phyloP scores from a whole-genome alignment of 2,113 vertebrate species.

The Oostethus manadensis region DNA sequence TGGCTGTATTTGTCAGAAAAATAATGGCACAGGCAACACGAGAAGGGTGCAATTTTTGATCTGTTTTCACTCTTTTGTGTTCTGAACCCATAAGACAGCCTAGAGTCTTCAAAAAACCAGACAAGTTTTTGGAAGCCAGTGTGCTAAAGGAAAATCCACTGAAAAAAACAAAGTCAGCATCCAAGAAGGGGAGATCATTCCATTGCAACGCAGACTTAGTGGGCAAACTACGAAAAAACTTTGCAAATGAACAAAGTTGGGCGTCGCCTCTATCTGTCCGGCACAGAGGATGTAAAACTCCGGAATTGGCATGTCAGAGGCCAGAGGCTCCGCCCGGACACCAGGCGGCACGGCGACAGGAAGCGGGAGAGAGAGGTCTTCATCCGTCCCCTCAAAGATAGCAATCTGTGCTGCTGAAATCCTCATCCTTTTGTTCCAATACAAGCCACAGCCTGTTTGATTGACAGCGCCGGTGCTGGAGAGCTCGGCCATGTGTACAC shows the following conservation, averaged over 20 bases:
- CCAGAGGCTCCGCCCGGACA: constrained; percentile 27
- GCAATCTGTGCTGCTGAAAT: constrained; percentile 46
- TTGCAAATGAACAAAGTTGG: constrained; percentile 46
- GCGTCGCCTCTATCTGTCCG: constrained; percentile 34
- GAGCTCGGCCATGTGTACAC: constrained; percentile 55
- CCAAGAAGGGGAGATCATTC: too few species aligned
- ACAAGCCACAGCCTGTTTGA: constrained; percentile 56
- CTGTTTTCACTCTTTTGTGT: too few species aligned
- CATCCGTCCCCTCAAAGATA: constrained; percentile 35
- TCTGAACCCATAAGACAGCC: background rate
- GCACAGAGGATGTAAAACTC: constrained; percentile 14
- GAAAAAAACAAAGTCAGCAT: too few species aligned
- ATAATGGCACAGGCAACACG: too few species aligned
- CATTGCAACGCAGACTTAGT: too few species aligned
- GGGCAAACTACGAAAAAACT: too few species aligned
- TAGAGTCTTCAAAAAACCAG: background rate
- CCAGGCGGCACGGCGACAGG: constrained; percentile 30
- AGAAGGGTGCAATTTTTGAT: too few species aligned
- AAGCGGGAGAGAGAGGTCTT: constrained; percentile 17
- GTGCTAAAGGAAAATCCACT: too few species aligned
- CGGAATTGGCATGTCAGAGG: constrained; percentile 12
- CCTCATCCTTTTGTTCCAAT: constrained; percentile 57
- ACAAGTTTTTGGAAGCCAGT: too few species aligned
- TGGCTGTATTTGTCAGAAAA: too few species aligned
- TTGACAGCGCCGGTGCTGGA: constrained; percentile 55